Evolutionary conservation across 2,888 invertebrate species (phyloP).

Genomic region (Mythimna impura): DNA sequence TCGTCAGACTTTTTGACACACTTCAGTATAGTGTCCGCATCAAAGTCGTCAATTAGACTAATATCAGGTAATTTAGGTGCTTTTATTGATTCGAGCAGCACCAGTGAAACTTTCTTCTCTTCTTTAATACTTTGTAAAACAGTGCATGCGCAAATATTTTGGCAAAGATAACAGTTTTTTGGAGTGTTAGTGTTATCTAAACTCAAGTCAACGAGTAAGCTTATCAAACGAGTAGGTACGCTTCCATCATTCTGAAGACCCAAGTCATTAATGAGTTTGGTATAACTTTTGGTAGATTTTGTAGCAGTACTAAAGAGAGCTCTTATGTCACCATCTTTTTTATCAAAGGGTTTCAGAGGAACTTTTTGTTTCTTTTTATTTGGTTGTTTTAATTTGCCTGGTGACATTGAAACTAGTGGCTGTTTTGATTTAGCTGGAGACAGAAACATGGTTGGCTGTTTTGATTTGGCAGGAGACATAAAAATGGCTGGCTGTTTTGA

Average conservation of each 20-base stretch:
- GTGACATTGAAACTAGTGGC: constrained; percentile 54
- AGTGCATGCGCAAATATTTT: constrained; percentile 83
- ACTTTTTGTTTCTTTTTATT: constrained; percentile 77
- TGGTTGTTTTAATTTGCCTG: constrained; percentile 72
- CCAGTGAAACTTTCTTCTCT: constrained; percentile 58
- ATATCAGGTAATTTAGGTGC: constrained; percentile 78
- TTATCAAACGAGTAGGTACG: constrained; percentile 80
- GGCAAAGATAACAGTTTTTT: constrained; percentile 84
- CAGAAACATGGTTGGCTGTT: constrained; percentile 58
- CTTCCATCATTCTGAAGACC: constrained; percentile 80
- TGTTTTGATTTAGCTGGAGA: constrained; percentile 74
- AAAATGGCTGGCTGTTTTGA: constrained; percentile 64
- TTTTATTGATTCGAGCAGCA: constrained; percentile 66
- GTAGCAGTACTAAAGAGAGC: constrained; percentile 88
- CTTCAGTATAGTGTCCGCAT: constrained; percentile 71
- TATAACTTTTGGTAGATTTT: constrained; percentile 86
- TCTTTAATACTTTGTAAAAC: constrained; percentile 70
- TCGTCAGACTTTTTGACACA: constrained; percentile 66
- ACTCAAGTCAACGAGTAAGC: constrained; percentile 86
- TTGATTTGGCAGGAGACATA: constrained; percentile 69
- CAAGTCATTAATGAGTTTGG: constrained; percentile 83
- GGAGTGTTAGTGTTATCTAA: constrained; percentile 76
- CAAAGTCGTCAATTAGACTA: constrained; percentile 79
- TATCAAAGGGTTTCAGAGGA: constrained; percentile 75
- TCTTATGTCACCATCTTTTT: constrained; percentile 90